Evolutionary conservation across 2,888 invertebrate genomes (phyloP).

Genomic region (Dicyrtomina minuta): DNA sequence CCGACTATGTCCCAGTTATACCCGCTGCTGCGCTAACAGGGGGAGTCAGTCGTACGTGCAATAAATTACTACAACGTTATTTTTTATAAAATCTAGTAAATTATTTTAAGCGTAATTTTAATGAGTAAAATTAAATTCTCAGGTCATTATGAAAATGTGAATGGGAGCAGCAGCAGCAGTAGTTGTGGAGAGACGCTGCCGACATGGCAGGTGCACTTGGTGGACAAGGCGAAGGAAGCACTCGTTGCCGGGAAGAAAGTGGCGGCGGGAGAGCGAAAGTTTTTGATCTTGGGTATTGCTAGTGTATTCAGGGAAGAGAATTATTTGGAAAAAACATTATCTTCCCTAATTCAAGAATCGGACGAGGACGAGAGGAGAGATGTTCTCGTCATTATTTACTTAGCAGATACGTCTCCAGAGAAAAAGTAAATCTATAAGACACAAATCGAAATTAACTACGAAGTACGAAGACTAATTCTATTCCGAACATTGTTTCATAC

Average conservation of each 20-base stretch:
- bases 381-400: constrained; percentile 56
- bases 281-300: constrained; percentile 57
- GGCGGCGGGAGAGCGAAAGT: constrained; percentile 50
- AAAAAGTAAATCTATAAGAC: constrained; percentile 44
- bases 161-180: too few species aligned
- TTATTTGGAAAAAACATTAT: constrained; percentile 56
- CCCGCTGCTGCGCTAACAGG: too few species aligned
- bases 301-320: constrained; percentile 56
- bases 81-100: too few species aligned
- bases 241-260: constrained; percentile 15
- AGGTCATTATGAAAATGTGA: not conserved
- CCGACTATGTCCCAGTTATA: too few species aligned
- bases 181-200: not conserved
- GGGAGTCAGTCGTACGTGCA: too few species aligned
- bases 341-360: constrained; percentile 56
- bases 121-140: too few species aligned
- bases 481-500: too few species aligned
- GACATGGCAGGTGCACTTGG: constrained; percentile 12
- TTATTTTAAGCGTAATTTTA: too few species aligned
- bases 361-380: constrained; percentile 53
- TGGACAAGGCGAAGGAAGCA: not conserved
- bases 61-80: too few species aligned
- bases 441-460: constrained; percentile 14
- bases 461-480: too few species aligned
- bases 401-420: constrained; percentile 56